Conservation (phyloP, 2,888 invertebrate species). For the Priocnemis perturbator region DNA sequence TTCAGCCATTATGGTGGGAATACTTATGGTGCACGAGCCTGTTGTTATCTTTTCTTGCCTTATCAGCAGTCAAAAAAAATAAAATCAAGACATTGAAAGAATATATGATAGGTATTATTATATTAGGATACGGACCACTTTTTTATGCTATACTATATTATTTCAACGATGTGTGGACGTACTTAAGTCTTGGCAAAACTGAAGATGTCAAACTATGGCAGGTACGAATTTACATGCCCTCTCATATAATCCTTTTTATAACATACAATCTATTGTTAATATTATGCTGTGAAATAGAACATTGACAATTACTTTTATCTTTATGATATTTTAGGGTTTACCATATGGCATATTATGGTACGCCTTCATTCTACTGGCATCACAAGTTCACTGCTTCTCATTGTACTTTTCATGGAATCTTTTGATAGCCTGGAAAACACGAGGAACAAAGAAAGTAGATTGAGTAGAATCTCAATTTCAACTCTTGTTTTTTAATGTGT, state of each 20-base stretch:
- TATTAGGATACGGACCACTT: constrained; percentile 89
- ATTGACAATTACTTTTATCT: constrained; percentile 38
- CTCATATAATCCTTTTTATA: background rate
- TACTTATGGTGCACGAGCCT: constrained; percentile 94
- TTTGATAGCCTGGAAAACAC: constrained; percentile 88
- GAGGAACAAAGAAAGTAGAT: constrained; percentile 84
- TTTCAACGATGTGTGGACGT: constrained; percentile 89
- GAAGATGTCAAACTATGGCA: constrained; percentile 88
- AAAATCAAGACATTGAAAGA: constrained; percentile 85
- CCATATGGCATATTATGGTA: constrained; percentile 96
- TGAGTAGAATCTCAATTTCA: constrained; percentile 70
- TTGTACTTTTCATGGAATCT: constrained; percentile 90
- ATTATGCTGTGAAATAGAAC: background rate
- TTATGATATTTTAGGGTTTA: constrained; percentile 87
- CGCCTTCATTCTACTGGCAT: constrained; percentile 89
- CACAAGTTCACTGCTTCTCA: constrained; percentile 93
- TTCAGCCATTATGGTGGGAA: constrained; percentile 92
- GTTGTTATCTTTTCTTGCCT: constrained; percentile 88
- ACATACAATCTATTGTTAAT: background rate
- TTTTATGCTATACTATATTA: constrained; percentile 89
- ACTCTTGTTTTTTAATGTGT: too few relatives aligned
- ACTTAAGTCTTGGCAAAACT: constrained; percentile 83
- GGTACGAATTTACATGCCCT: constrained; percentile 75
- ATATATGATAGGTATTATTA: constrained; percentile 87
- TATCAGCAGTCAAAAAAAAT: constrained; percentile 91